A percentile compares a stretch with the other conserved stretches of the same genome.
phyloP scores from a whole-genome alignment of 2,888 invertebrate species.

The Papilio gigon region DNA sequence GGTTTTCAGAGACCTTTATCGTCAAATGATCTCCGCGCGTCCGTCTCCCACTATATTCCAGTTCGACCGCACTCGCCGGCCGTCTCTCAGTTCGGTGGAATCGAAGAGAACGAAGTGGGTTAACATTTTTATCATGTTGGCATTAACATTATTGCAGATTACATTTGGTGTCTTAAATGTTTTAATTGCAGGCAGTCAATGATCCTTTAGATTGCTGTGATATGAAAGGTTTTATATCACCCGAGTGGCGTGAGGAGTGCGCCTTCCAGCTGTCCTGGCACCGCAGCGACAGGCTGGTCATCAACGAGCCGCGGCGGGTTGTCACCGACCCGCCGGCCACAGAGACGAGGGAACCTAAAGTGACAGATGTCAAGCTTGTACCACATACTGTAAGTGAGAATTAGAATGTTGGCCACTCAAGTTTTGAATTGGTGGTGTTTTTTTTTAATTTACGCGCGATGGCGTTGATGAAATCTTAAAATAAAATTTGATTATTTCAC shows the following conservation, averaged over 20 bases:
- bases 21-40: slow-evolving; percentile 19
- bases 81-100: not conserved
- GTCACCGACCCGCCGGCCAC: slow-evolving; percentile 42
- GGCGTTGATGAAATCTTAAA: too few relatives aligned
- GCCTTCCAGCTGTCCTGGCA: slow-evolving; percentile 62
- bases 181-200: slow-evolving; percentile 40
- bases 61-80: not conserved
- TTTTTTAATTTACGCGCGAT: too few relatives aligned
- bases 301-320: slow-evolving; percentile 46
- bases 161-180: too few relatives aligned
- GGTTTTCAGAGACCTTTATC: slow-evolving; percentile 20
- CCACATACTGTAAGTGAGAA: slow-evolving; percentile 59
- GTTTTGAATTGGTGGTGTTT: not conserved
- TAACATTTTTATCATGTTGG: not conserved
- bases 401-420: too few relatives aligned
- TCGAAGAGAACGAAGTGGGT: slow-evolving; percentile 35
- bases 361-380: slow-evolving; percentile 61
- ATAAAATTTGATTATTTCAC: too few relatives aligned
- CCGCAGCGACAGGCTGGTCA: slow-evolving; percentile 53
- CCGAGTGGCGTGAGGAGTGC: slow-evolving; percentile 62
- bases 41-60: slow-evolving; percentile 2
- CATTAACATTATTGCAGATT: too few relatives aligned
- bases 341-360: slow-evolving; percentile 44
- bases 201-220: slow-evolving; percentile 74
- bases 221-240: slow-evolving; percentile 60